phyloP scores from a whole-genome alignment of 2,113 vertebrate genomes.

The Cepphus grylle region DNA sequence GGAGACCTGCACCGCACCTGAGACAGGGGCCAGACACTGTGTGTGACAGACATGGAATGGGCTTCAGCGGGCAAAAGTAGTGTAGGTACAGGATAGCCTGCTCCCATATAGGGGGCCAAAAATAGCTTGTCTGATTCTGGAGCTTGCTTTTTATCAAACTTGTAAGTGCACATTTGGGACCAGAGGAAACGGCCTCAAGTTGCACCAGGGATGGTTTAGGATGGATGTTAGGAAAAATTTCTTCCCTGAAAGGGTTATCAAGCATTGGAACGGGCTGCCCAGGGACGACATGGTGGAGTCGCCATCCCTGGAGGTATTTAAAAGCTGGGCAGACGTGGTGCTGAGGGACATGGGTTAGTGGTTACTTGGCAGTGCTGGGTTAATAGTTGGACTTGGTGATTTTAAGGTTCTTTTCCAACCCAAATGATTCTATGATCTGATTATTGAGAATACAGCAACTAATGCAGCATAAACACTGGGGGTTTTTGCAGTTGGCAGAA shows the following conservation, averaged over 20 bases:
- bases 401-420: not conserved
- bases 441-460: not conserved
- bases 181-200: not conserved
- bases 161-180: fast-evolving
- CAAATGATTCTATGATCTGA: not conserved
- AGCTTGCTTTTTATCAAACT: not conserved
- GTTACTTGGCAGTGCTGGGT: not conserved
- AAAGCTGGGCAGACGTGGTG: not conserved
- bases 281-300: not conserved
- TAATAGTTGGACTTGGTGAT: not conserved
- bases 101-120: not conserved
- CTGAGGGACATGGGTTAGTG: not conserved
- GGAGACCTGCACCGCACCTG: not conserved
- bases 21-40: not conserved
- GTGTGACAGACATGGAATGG: not conserved
- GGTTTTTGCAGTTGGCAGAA: not conserved
- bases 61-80: not conserved
- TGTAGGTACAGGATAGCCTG: not conserved
- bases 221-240: not conserved
- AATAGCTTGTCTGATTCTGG: not conserved
- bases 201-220: not conserved
- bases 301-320: not conserved
- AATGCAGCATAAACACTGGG: not conserved
- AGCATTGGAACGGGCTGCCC: not conserved
- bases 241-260: not conserved